Conservation (phyloP, 2,888 invertebrate species). For the Lasiommata megera region DNA sequence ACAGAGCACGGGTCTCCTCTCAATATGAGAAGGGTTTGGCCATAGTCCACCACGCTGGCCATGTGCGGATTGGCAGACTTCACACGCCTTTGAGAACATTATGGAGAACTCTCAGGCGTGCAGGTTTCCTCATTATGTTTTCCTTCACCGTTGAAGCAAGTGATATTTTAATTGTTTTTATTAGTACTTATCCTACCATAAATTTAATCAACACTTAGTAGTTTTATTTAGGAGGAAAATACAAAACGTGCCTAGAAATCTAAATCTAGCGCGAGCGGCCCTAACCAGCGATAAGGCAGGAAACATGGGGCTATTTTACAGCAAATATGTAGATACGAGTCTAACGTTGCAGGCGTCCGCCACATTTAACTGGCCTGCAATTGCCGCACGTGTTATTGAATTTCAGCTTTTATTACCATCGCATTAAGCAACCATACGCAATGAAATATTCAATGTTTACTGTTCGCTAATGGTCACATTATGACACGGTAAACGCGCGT, state of each 20-base stretch:
- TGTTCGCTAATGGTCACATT: conserved; percentile 34
- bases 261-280: conserved; percentile 40
- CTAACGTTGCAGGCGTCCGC: conserved; percentile 29
- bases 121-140: too few species aligned
- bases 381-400: not conserved
- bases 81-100: too few species aligned
- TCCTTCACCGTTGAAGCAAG: too few species aligned
- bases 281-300: conserved; percentile 53
- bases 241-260: conserved; percentile 33
- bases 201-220: conserved; percentile 1
- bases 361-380: conserved; percentile 16
- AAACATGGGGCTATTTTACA: conserved; percentile 39
- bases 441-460: conserved; percentile 18
- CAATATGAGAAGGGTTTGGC: too few species aligned
- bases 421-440: conserved; percentile 1
- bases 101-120: too few species aligned
- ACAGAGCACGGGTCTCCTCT: too few species aligned
- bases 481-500: conserved; percentile 6
- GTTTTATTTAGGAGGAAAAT: conserved; percentile 21
- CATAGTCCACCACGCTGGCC: too few species aligned
- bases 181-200: not conserved
- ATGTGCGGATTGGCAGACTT: too few species aligned
- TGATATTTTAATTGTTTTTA: too few species aligned
- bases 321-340: conserved; percentile 35
- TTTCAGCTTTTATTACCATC: conserved; percentile 8